These are phyloP conservation scores for Creontiades dilutus DNA, from an alignment of 2,888 invertebrate species.

Conservation along the genomic window DNA sequence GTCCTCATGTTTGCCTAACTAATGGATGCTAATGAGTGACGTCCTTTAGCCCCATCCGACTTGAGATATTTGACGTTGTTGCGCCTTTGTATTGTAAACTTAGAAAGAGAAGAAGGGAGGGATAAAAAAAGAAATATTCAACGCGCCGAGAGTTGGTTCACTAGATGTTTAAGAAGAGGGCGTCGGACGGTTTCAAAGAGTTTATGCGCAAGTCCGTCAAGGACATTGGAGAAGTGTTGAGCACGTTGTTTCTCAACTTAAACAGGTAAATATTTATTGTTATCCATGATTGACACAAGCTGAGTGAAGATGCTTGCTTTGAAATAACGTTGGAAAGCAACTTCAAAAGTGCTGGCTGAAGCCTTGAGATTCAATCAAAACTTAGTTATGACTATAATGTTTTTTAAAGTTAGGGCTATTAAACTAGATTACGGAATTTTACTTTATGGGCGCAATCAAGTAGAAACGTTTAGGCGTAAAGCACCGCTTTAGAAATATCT, in stretches of 20 bases:
- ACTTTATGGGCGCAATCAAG: neutral
- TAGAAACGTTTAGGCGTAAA: no score
- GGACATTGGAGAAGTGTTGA: neutral
- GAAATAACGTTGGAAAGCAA: neutral
- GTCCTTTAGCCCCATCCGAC: neutral
- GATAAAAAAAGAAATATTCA: neutral
- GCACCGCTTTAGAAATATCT: no score
- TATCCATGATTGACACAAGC: neutral
- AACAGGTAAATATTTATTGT: neutral
- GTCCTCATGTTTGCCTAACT: conserved; percentile 30
- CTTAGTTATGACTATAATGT: no score
- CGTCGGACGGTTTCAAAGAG: neutral
- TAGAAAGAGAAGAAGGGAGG: neutral
- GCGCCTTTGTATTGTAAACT: conserved; percentile 24
- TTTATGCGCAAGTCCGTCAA: neutral
- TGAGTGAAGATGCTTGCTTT: neutral
- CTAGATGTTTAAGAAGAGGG: neutral
- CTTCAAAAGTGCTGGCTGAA: no score
- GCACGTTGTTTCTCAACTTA: neutral
- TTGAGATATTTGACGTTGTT: conserved; percentile 36
- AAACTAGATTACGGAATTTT: neutral
- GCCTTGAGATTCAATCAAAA: no score
- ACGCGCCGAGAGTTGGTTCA: neutral
- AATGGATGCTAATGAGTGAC: conserved; percentile 32
- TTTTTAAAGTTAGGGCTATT: neutral